Conservation (phyloP, 1,140 invertebrate genomes). For the Frieseomelitta varia region DNA sequence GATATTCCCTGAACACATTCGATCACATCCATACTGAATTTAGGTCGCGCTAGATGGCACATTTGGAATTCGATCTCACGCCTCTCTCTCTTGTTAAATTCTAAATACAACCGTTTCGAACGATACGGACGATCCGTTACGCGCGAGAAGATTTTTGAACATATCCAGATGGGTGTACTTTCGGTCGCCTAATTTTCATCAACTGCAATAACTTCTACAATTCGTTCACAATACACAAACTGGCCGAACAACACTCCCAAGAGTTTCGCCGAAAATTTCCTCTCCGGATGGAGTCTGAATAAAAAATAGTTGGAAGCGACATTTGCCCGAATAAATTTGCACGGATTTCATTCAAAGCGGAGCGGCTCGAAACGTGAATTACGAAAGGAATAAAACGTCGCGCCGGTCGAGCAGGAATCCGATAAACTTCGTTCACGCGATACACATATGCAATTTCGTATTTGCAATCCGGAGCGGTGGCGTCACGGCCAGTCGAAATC, state of each 20-base stretch:
- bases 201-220: too few relatives aligned
- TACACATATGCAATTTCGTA: constrained; percentile 49
- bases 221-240: too few relatives aligned
- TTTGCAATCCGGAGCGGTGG: constrained; percentile 36
- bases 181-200: too few relatives aligned
- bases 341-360: constrained; percentile 29
- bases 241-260: too few relatives aligned
- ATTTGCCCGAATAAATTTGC: constrained; percentile 34
- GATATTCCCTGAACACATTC: neutral
- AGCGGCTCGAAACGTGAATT: constrained; percentile 30
- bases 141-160: too few relatives aligned
- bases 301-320: neutral
- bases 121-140: neutral
- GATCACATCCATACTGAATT: neutral
- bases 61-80: neutral
- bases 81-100: too few relatives aligned
- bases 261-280: too few relatives aligned
- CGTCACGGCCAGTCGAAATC: constrained; percentile 56
- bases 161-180: too few relatives aligned
- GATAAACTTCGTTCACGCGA: constrained; percentile 48
- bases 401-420: constrained; percentile 27
- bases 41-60: neutral
- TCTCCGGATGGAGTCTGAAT: too few relatives aligned
- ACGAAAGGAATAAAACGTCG: constrained; percentile 43
- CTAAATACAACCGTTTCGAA: neutral